These are phyloP conservation scores for Allolobophora icterica DNA, from an alignment of 2,888 invertebrate species.

Conservation along the genomic window DNA sequence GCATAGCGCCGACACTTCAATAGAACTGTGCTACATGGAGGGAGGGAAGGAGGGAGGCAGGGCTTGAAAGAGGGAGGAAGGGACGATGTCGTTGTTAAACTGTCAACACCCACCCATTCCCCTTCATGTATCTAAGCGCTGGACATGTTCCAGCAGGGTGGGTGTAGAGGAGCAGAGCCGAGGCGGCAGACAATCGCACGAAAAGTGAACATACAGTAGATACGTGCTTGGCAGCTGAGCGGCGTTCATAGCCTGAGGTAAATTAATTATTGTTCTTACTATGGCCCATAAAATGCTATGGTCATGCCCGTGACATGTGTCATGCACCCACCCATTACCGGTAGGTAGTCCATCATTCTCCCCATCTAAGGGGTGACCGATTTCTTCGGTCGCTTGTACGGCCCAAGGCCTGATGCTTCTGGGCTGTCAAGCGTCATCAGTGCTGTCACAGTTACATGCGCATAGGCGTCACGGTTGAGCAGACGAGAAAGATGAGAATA, in stretches of 20 bases:
- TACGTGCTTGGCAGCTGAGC: slow-evolving; percentile 1
- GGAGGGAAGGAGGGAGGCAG: not conserved
- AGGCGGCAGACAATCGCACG: not conserved
- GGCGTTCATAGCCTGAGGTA: not conserved
- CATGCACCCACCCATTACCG: not conserved
- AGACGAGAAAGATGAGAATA: not conserved
- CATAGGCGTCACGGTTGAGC: not conserved
- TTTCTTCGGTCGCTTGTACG: not conserved
- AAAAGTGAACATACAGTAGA: not conserved
- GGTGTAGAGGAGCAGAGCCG: not conserved
- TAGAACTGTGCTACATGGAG: not conserved
- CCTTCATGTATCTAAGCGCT: not conserved
- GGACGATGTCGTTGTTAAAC: not conserved
- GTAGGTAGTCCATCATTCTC: not conserved
- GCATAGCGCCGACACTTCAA: not conserved
- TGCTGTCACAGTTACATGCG: not conserved
- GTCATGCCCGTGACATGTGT: not conserved
- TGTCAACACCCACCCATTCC: not conserved
- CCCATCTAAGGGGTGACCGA: not conserved
- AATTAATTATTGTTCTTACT: slow-evolving; percentile 8
- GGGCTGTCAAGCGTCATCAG: not conserved
- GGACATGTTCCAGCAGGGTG: not conserved
- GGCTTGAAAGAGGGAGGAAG: not conserved
- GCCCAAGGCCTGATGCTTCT: not conserved
- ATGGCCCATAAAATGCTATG: not conserved